Base-by-base conservation (phyloP, 2,113 vertebrate genomes). In the Poecilia latipinna region DNA sequence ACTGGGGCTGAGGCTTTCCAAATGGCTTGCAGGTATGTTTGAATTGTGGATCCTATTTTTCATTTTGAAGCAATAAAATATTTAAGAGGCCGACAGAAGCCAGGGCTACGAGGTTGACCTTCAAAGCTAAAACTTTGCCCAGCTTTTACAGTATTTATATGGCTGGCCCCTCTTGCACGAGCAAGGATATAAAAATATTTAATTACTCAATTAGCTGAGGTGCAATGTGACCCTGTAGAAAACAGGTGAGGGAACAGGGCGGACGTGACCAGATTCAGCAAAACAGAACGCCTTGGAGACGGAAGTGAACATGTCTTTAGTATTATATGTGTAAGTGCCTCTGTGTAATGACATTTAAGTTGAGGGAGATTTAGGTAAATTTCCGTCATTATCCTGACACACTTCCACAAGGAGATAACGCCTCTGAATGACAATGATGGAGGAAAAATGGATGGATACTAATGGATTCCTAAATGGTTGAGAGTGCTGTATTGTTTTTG, bases 21-120 rank as follows among this genome's bases (percentile, higher is more conserved):
- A 88, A 91, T 89, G 86, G 91, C 93, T 92, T 64, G 79, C 69
- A 87, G 93, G 84, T 80, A 81, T 81, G 83, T 91, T 93, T 88
- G 88, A 93, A 94, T 92, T 94, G 92, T 86, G 87, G 86, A 83
- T 87, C 75, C 80, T 88, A 89, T 92, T 84, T 87, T 93, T 91
- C 80, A 94, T 94, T 95, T 94, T 88, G 62, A 94, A 87, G 57
- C 69, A 67, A 92, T 94, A 88, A 95, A 95, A 93, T 94, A 95
- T 94, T 96, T 91, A 95, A 78, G 77, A 80, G 80, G 79, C 82
- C 86, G 60, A 77, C 75, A 80, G 83, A 68, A 86, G 77, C 87
- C 85, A 82, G 42, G 82, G 85, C 87, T 72, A 89, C 64, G 90
- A 85, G 42, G 68, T 39, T 93, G 87, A 93, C 91, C 91, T 95